Percentiles rank a stretch among this genome's conserved stretches.
Evolutionary conservation across 1,140 invertebrate species (phyloP).

Genomic region (Apis florea): DNA sequence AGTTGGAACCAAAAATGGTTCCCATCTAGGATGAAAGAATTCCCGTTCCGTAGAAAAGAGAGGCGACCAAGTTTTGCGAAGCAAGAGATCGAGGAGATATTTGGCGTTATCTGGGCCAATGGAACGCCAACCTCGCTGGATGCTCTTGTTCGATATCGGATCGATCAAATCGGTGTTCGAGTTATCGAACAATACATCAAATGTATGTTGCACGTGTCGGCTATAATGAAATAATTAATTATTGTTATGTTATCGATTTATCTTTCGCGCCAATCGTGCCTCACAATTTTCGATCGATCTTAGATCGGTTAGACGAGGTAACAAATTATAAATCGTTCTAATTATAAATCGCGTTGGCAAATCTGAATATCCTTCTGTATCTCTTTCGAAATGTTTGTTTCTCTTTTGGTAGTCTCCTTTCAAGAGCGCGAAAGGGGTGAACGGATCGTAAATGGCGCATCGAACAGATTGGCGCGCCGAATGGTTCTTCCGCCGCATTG

Average conservation of each 20-base stretch:
- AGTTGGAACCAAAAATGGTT: background rate
- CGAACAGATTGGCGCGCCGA: background rate
- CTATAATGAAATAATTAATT: background rate
- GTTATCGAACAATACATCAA: no score
- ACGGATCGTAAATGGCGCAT: background rate
- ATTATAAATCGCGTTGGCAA: background rate
- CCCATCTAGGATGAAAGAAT: background rate
- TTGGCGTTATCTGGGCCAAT: conserved; percentile 67
- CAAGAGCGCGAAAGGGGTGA: background rate
- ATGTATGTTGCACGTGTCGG: no score
- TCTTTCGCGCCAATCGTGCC: background rate
- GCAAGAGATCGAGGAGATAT: conserved; percentile 12
- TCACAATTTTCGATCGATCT: no score
- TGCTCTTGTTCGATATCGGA: conserved; percentile 8
- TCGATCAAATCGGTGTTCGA: conserved; percentile 20
- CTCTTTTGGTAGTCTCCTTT: background rate
- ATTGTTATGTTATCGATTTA: background rate
- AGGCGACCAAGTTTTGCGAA: background rate
- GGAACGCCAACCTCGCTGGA: conserved; percentile 50
- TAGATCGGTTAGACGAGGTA: no score
- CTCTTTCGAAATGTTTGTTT: background rate
- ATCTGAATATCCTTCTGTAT: background rate
- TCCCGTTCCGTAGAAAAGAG: conserved; percentile 12
- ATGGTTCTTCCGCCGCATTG: background rate
- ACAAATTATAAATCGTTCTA: background rate